Base-by-base conservation (phyloP, 2,888 invertebrate genomes). In the Phania funesta region DNA sequence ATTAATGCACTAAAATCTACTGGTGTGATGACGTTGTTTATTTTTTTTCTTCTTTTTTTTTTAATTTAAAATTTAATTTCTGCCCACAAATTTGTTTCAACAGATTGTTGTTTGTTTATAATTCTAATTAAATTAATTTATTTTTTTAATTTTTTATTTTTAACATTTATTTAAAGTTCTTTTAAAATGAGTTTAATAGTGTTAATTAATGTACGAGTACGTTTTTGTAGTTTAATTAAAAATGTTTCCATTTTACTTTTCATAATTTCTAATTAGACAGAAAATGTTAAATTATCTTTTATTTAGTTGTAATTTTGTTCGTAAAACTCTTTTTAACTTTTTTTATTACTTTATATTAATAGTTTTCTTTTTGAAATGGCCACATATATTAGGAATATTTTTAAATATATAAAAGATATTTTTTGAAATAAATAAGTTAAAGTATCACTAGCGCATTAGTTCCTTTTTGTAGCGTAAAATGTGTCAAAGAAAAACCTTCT, bases 151-250 rank as follows among this genome's bases (percentile, higher is more conserved):
- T 50, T 32, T n/a, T 60, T 32, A 22, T 18, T 56, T 70, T 8
- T 73, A 68, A 75, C 46, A 70, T 56, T 64, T 64, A 41, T 29
- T 74, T 65, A 35, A 74, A 64, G 46, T 38, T 56, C 22, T 24
- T 44, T 60, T 48, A 60, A 35, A 9, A 46, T 32, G 32, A 64
- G 2, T 64, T 74, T 32, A 44, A 54, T 70, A 58, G 54, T 35
- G 41, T 18, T 48, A 26, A 56, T 44, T 58, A 29, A 54, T 48
- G 24, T 41, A 56, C 11, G 46, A 38, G 24, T 41, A 56, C 11
- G 46, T 24, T 50, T 13, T 29, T 62, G 44, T 62, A n/a, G 9
- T 35, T 26, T 65, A n/a, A 13, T 62, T 60, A 62, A 16, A 60
- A 60, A 18, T 29, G n/a, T 50, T 60, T n/a, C 26, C 0, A 2